phyloP scores from a whole-genome alignment of 2,113 vertebrate species.

The Buteo buteo region DNA sequence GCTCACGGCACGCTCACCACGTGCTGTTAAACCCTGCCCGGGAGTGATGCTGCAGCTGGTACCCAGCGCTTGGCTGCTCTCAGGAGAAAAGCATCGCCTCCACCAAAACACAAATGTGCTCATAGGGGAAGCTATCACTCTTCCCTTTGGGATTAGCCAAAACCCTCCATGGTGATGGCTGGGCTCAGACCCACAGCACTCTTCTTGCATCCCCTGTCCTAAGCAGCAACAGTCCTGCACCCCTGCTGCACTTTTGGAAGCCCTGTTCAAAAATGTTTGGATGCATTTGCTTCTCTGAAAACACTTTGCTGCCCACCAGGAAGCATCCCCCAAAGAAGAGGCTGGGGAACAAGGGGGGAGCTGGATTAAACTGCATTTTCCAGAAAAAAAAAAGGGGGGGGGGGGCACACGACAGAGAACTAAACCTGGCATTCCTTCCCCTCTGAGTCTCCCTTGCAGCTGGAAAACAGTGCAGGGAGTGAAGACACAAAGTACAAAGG shows the following conservation, averaged over 20 bases:
- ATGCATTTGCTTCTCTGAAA: not conserved
- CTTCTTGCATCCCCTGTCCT: not conserved
- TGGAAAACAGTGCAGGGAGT: not conserved
- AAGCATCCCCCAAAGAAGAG: not conserved
- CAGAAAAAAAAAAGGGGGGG: not conserved
- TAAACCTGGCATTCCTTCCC: not conserved
- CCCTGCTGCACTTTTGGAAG: fast-evolving
- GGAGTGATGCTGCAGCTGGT: not conserved
- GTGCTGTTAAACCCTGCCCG: fast-evolving
- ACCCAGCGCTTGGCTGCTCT: fast-evolving
- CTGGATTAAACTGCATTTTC: not conserved
- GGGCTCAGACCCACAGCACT: fast-evolving
- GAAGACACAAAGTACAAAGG: not conserved
- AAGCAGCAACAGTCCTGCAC: not conserved
- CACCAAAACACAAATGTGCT: not conserved
- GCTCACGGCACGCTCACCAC: fast-evolving
- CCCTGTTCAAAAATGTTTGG: not conserved
- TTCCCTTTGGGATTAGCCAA: not conserved
- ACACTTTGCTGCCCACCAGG: not conserved
- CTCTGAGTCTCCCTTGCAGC: fast-evolving
- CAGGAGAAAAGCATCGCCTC: fast-evolving
- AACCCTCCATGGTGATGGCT: fast-evolving
- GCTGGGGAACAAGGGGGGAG: not conserved
- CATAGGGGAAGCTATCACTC: fast-evolving
- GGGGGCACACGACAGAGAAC: not conserved